Conservation (phyloP, 2,888 invertebrate species). For the Deroplatys truncata region DNA sequence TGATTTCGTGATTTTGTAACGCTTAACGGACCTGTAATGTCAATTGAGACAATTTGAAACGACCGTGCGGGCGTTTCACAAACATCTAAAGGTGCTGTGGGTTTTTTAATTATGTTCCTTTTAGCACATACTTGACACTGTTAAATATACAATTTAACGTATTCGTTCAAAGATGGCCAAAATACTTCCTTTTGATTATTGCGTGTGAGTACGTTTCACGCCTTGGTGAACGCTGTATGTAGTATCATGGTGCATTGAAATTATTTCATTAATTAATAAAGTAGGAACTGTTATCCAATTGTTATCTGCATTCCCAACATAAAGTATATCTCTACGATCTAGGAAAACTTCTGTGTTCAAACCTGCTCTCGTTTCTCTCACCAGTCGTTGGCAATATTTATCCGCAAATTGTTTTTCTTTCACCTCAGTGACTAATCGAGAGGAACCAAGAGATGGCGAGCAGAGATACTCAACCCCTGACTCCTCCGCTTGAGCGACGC, state of each 20-base stretch:
- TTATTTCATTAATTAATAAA: not conserved
- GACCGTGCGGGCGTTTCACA: not conserved
- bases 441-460: too few species aligned
- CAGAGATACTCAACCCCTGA: too few species aligned
- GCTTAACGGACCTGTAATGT: slow-evolving; percentile 31
- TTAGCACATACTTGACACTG: not conserved
- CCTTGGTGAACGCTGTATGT: not conserved
- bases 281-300: not conserved
- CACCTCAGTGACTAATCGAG: too few species aligned
- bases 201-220: not conserved
- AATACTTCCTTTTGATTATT: not conserved
- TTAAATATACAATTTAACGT: not conserved
- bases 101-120: not conserved
- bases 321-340: too few species aligned
- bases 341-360: too few species aligned
- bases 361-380: too few species aligned
- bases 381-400: too few species aligned
- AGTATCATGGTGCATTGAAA: not conserved
- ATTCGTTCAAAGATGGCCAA: not conserved
- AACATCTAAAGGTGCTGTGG: too few species aligned
- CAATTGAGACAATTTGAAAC: slow-evolving; percentile 10
- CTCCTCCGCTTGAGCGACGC: too few species aligned
- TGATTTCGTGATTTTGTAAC: slow-evolving; percentile 27
- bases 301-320: too few species aligned
- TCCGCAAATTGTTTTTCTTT: too few species aligned